Conservation (phyloP, 2,113 vertebrate species). For the Thalassarche chlororhynchos region DNA sequence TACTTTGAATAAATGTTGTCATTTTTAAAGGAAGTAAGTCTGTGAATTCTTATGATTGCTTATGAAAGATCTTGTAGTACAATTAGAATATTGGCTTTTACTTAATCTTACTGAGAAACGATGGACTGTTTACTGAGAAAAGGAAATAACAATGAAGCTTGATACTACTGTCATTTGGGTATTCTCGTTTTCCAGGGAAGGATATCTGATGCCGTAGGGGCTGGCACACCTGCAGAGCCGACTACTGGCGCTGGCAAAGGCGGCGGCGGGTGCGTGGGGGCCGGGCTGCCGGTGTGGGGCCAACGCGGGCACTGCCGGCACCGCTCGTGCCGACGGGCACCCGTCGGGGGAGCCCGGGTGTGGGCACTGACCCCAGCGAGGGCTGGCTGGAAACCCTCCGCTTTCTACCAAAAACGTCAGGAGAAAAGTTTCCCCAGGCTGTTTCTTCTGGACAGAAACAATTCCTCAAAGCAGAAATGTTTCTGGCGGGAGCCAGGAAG, state of each 20-base stretch:
- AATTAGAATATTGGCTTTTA: neutral
- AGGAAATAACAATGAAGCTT: neutral
- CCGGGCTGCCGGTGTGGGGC: neutral
- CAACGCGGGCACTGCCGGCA: neutral
- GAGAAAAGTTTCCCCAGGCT: neutral
- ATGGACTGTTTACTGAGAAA: neutral
- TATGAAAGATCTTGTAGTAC: neutral
- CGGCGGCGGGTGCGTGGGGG: neutral
- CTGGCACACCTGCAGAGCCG: neutral
- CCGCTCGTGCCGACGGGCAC: neutral
- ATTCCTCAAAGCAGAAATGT: neutral
- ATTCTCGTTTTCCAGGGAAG: neutral
- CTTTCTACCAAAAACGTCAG: rapidly evolving
- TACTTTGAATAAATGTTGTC: neutral
- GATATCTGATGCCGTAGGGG: rapidly evolving
- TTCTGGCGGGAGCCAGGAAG: neutral
- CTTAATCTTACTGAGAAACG: neutral
- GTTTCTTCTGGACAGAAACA: neutral
- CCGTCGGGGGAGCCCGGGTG: neutral
- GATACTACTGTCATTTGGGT: rapidly evolving
- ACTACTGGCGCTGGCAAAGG: rapidly evolving
- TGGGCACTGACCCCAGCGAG: neutral
- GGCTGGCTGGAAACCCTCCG: neutral
- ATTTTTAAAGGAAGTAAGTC: neutral
- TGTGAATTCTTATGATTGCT: neutral